phyloP scores from a whole-genome alignment of 2,797 vertebrate species.

The Vespertilio murinus region DNA sequence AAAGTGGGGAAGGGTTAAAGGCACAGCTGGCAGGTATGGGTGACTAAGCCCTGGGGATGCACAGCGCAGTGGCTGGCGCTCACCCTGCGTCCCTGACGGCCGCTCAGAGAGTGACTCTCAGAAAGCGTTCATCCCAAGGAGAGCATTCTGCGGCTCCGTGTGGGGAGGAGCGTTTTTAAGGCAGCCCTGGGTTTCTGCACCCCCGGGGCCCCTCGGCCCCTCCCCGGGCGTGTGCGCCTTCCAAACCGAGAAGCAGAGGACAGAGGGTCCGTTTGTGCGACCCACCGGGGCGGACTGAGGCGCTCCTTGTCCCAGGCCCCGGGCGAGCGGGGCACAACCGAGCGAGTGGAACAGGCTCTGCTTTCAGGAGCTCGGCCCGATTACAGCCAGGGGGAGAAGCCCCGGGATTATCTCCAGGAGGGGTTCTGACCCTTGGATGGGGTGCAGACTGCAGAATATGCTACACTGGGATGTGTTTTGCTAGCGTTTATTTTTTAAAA shows the following conservation, averaged over 20 bases:
- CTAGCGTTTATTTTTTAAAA: no score
- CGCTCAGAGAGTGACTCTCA: background rate
- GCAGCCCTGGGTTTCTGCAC: background rate
- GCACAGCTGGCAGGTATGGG: background rate
- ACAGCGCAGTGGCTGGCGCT: fast-evolving
- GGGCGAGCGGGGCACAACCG: background rate
- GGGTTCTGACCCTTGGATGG: background rate
- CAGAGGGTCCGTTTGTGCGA: background rate
- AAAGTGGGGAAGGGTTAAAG: background rate
- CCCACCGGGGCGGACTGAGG: background rate
- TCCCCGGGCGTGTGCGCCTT: background rate
- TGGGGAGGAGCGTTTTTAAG: background rate
- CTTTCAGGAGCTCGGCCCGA: background rate
- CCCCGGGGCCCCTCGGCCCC: fast-evolving
- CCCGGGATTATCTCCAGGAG: background rate
- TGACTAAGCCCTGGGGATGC: background rate
- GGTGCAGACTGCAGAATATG: background rate
- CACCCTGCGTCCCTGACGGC: fast-evolving
- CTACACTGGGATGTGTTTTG: background rate
- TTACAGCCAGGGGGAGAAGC: background rate
- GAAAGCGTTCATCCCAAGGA: background rate
- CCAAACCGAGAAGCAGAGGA: background rate
- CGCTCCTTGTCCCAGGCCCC: background rate
- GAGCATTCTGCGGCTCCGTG: no score
- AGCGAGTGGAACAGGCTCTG: background rate